Evolutionary conservation across 2,113 vertebrate genomes (phyloP), one percentile per base, ranked within the genome.

Genomic region (Psilopsiagon aymara): DNA sequence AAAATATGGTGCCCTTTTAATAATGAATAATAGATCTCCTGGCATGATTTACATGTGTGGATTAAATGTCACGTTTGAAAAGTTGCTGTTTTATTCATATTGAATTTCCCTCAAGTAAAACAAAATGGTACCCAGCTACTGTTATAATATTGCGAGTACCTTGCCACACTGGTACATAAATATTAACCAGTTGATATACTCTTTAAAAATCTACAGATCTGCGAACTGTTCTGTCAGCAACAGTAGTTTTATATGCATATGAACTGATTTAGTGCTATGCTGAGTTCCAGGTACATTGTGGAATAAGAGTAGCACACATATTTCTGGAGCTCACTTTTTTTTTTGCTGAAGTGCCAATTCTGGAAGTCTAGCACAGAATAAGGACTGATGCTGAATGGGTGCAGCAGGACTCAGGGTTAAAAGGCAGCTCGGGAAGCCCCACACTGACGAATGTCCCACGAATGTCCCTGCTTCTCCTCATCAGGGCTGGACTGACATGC

Each of bases 11-110:
- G 98, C 98, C 98, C 97, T 98, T 98, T 99, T 98, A 98, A 99
- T 98, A 99, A 99, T 99, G 98, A 99, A 99, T 99, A 98, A 99
- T 99, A 98, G 98, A 99, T 98, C 93, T 97, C 91, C 93, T 64
- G 79, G 92, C 98, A 98, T 99, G 99, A 99, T 99, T 99, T 99
- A 99, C 98, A 98, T 98, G 98, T 96, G 98, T 98, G 98, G 97
- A 99, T 99, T 99, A 99, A 99, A 99, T 99, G 98, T 98, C 98
- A 98, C 97, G 95, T 99, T 98, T 99, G 98, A 99, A 98, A 99
- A 99, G 98, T 98, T 98, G 98, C 98, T 98, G 96, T 97, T 99
- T 99, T 98, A 99, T 99, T 99, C 98, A 98, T 98, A 97, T 92
- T 97, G 95, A 97, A 98, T 98, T 98, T 98, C 98, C 97, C 98